Percentiles rank a stretch among this genome's conserved stretches.
Conservation (phyloP, 2,113 vertebrate species). For the Anhinga rufa region DNA sequence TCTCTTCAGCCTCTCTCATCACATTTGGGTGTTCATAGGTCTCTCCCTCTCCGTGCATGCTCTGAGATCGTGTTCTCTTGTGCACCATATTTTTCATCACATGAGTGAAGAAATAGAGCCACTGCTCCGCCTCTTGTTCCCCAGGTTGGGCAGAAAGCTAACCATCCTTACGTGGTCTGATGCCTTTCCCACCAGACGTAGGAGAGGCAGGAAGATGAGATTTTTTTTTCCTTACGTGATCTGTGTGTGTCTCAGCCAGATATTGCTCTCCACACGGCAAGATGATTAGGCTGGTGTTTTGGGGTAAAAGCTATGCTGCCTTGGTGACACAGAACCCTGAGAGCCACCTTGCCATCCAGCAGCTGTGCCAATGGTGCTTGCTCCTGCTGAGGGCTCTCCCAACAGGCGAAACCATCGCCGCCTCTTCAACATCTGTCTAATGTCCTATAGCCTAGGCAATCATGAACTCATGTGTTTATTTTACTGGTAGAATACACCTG, state of each 20-base stretch:
- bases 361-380: background rate
- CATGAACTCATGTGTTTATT: conserved; percentile 53
- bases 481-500: conserved; percentile 72
- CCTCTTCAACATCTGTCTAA: conserved; percentile 36
- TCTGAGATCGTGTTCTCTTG: background rate
- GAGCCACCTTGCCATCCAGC: background rate
- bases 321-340: background rate
- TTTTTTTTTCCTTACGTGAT: background rate
- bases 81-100: background rate
- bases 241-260: background rate
- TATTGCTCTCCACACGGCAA: background rate
- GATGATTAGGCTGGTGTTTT: background rate
- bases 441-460: background rate
- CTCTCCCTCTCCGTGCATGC: rapidly evolving
- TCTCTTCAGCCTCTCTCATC: background rate
- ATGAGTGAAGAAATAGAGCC: background rate
- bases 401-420: background rate
- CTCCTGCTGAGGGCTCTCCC: conserved; percentile 6
- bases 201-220: background rate
- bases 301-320: background rate
- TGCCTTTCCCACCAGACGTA: background rate
- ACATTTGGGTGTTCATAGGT: background rate
- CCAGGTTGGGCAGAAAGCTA: background rate
- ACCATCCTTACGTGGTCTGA: background rate
- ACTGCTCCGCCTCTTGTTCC: background rate